Conservation (phyloP, 2,113 vertebrate genomes). For the Oophaga pumilio region DNA sequence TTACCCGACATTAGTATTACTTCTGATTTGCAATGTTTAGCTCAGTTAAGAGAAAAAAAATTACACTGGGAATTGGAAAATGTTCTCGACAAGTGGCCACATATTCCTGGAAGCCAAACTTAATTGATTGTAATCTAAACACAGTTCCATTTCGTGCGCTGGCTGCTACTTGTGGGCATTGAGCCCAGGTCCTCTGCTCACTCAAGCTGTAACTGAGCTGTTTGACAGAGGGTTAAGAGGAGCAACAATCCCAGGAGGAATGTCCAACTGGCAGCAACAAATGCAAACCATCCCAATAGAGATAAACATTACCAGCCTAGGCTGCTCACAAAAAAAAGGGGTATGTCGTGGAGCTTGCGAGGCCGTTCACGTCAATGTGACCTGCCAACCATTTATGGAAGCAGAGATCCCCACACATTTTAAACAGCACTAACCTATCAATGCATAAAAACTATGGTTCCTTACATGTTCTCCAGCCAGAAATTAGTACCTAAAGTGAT, state of each 20-base stretch:
- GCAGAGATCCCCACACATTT: neutral
- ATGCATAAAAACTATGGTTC: too few relatives aligned
- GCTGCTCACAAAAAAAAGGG: conserved; percentile 52
- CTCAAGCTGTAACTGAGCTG: conserved; percentile 66
- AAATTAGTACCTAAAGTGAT: too few relatives aligned
- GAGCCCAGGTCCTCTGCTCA: conserved; percentile 68
- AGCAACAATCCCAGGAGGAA: conserved; percentile 64
- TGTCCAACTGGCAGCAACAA: conserved; percentile 63
- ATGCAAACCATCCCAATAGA: conserved; percentile 62
- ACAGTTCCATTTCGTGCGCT: conserved; percentile 68
- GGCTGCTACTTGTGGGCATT: conserved; percentile 69
- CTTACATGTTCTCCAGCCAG: too few relatives aligned
- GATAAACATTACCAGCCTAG: conserved; percentile 59
- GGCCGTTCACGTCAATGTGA: neutral
- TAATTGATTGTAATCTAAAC: conserved; percentile 53
- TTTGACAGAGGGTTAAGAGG: conserved; percentile 64
- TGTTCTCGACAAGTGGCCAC: conserved; percentile 48
- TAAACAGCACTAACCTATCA: neutral
- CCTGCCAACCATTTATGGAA: conserved; percentile 26
- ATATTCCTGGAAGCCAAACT: conserved; percentile 48
- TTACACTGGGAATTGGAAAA: conserved; percentile 23
- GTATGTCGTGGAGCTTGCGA: neutral
- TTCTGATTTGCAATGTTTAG: conserved; percentile 26
- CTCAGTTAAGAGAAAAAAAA: conserved; percentile 13
- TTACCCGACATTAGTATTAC: conserved; percentile 3